Percentiles rank a stretch among this genome's conserved stretches.
Evolutionary conservation across 2,113 vertebrate species (phyloP).

Genomic region (Festucalex cinctus): DNA sequence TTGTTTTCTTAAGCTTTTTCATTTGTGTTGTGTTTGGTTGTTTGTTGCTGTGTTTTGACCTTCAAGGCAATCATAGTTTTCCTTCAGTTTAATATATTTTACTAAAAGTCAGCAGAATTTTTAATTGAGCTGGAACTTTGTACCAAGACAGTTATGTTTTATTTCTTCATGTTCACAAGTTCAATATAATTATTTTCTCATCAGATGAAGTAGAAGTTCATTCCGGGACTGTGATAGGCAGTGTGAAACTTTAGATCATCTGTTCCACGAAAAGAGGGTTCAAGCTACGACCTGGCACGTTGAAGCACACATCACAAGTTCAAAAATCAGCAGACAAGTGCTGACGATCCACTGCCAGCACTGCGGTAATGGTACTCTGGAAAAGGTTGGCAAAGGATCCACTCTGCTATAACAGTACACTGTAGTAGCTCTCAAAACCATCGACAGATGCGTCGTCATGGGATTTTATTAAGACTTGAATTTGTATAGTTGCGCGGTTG

Average conservation of each 20-base stretch:
- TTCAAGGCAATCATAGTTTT: too few species aligned
- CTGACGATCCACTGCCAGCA: conserved; percentile 17
- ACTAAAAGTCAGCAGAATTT: conserved; percentile 1
- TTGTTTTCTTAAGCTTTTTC: too few species aligned
- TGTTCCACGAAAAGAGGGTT: conserved; percentile 64
- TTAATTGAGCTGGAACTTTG: conserved; percentile 52
- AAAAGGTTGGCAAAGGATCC: conserved; percentile 52
- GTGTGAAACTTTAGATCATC: conserved; percentile 45
- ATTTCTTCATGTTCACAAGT: conserved; percentile 39
- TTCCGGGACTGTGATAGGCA: conserved; percentile 46
- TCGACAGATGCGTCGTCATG: conserved; percentile 66
- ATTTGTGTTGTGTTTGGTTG: too few species aligned
- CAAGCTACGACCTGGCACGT: conserved; percentile 32
- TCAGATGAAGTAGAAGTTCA: conserved; percentile 43
- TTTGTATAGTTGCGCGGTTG: conserved; percentile 72
- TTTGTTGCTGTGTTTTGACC: too few species aligned
- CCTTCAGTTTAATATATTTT: too few species aligned
- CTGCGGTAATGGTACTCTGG: conserved; percentile 53
- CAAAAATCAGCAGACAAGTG: conserved; percentile 17
- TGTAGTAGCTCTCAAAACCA: conserved; percentile 69
- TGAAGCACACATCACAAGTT: conserved; percentile 22
- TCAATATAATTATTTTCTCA: conserved; percentile 40
- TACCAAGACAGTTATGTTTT: conserved; percentile 43
- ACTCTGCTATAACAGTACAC: conserved; percentile 72
- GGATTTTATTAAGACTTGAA: conserved; percentile 83